Base-by-base conservation (phyloP, 2,888 invertebrate genomes). In the Sylvicola fuscatus region DNA sequence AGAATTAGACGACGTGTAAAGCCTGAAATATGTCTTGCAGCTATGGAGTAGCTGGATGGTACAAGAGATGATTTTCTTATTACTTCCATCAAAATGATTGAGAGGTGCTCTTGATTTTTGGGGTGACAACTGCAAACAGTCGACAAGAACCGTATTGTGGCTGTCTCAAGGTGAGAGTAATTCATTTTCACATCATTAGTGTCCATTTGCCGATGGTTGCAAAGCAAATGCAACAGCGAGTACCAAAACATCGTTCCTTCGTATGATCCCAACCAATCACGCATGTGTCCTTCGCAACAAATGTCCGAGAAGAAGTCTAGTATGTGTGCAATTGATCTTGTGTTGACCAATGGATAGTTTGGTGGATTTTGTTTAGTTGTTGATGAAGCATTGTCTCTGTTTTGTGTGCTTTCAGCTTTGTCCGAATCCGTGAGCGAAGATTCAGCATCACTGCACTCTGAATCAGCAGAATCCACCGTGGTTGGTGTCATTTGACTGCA, bases 171-270 rank as follows among this genome's bases (percentile, higher is more conserved):
- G 32, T 67, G 63, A 2, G 70, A 68, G 43, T 68, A 68, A 6
- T 56, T 51, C 0, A 7, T 38, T 14, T 12, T 14, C n/a, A 14
- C 17, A 35, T 30, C 29, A 11, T 16, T 32, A 35, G 14, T 21
- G 32, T 8, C 11, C 36, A 15, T 30, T 32, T 62, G 58, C 15
- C 69, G 61, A 31, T 71, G 67, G 48, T 70, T 69, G 51, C 81
- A 81, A 17, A 83, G 64, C 51, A 83, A 64, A 39, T 72, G 69
- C 8, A 90, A 63, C 40, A 90, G 60, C 3, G 83, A 80, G 33
- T 74, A 66, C 89, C 89, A 90, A 60, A 89, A 90, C n/a, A 69
- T 64, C 3, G 76, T 71, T 6, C 86, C 87, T 43, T 80, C 73
- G 34, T 65, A 58, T 1, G 72, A 71, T 11, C 89, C 89, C 33